Evolutionary conservation across 2,888 invertebrate genomes (phyloP).

Genomic region (Archaeoteleia sp.): DNA sequence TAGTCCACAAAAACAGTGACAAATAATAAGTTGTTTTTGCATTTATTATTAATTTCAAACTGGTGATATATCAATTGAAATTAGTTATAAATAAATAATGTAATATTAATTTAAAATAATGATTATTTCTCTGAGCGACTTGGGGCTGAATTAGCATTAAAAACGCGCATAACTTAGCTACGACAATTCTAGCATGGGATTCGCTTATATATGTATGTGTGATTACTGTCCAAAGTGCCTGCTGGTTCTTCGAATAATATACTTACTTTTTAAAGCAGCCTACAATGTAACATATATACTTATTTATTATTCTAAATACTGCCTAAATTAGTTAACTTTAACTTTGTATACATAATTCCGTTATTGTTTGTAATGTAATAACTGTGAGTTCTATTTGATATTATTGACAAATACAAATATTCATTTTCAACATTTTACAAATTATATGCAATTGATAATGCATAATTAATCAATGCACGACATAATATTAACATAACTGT

Average conservation of each 20-base stretch:
- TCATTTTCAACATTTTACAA: no score
- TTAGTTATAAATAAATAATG: no score
- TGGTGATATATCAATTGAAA: no score
- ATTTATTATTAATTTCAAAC: no score
- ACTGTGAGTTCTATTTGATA: no score
- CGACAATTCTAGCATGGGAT: conserved; percentile 32
- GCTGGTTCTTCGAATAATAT: conserved; percentile 42
- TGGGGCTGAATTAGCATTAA: conserved; percentile 1
- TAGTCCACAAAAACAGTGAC: no score
- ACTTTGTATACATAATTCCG: background rate
- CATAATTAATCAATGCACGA: conserved; percentile 13
- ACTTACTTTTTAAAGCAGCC: conserved; percentile 33
- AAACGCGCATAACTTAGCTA: conserved; percentile 17
- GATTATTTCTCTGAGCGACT: conserved; percentile 15
- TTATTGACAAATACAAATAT: no score
- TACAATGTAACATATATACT: background rate
- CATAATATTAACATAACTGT: conserved; percentile 5
- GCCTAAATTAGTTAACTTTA: background rate
- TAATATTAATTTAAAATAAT: no score
- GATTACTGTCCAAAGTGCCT: conserved; percentile 41
- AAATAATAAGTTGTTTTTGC: no score
- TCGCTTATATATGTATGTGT: conserved; percentile 34
- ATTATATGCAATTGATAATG: conserved; percentile 1
- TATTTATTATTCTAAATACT: background rate
- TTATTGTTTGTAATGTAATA: background rate